Evolutionary conservation across 2,888 invertebrate genomes (phyloP), one percentile per base, ranked within the genome.

Genomic region (Imbricaverruca yamaguchii): DNA sequence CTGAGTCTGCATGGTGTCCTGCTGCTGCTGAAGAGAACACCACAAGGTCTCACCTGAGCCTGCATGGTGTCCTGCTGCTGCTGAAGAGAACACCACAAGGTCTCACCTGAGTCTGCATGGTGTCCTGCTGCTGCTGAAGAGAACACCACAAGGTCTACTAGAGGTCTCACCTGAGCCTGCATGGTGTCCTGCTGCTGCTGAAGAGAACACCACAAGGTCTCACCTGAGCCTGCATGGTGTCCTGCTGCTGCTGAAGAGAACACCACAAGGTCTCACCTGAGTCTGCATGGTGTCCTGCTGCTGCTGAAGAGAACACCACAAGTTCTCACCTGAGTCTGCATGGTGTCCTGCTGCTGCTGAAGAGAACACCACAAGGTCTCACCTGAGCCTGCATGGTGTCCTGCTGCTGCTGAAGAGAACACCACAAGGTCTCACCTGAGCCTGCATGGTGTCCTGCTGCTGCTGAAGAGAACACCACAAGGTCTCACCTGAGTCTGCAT

Each of bases 41-140:
- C 39, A 39, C 4, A 39, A 4, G 39, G 1, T 39, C 21, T 7
- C 21, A 74, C 74, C 74, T 74, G 74, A 0, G 4, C 86, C 80
- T 89, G 88, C 7, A 83, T 84, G 63, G 86, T 86, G 0, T 87
- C 86, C 80, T 85, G 85, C 61, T 85, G 86, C 61, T 89, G 85
- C n/a, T n/a, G 4, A 39, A 3, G 39, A 39, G 39, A 39, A 39
- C 39, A 39, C 39, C 39, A 39, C 4, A 39, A 4, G 39, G 1
- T 39, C 21, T 7, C 21, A 74, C 74, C 74, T 74, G 74, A 0
- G 4, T 86, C 80, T 89, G 88, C 7, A 83, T 84, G 63, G 86
- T 86, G 0, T 87, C 86, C 80, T 85, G 85, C 61, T 85, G 86
- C 61, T 89, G 85, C n/a, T n/a, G 4, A 39, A 3, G 39, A 39